Evolutionary conservation across 2,888 invertebrate species (phyloP).

Genomic region (Dione vanillae): DNA sequence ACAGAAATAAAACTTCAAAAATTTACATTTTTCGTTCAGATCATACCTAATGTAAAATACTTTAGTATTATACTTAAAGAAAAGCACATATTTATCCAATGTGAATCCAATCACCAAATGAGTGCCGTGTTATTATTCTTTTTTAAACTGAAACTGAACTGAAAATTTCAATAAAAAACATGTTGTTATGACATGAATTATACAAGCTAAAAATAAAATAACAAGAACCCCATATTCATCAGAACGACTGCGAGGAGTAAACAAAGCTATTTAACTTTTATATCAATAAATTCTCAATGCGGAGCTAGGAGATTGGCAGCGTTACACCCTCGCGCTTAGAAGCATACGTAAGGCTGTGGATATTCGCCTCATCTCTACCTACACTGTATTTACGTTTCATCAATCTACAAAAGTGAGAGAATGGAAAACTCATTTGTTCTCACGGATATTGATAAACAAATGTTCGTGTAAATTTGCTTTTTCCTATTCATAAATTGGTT

Average conservation of each 20-base stretch:
- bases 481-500: background rate
- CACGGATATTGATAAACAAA: background rate
- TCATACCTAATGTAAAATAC: too few species aligned
- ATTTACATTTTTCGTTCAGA: too few species aligned
- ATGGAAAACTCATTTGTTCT: background rate
- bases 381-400: constrained; percentile 10
- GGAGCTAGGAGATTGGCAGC: constrained; percentile 4
- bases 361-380: background rate
- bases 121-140: too few species aligned
- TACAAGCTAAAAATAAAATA: background rate
- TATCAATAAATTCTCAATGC: constrained; percentile 3
- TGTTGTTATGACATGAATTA: too few species aligned
- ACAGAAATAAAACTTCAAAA: too few species aligned
- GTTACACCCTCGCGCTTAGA: background rate
- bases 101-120: too few species aligned
- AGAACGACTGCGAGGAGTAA: background rate
- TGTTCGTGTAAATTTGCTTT: background rate
- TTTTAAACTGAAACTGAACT: too few species aligned
- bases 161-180: too few species aligned
- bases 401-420: background rate
- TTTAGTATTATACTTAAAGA: too few species aligned
- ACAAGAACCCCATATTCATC: background rate
- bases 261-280: constrained; percentile 1
- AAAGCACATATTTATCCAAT: too few species aligned
- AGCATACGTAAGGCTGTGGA: constrained; percentile 7